phyloP scores from a whole-genome alignment of 2,888 invertebrate species.

The Agonum fuliginosum region DNA sequence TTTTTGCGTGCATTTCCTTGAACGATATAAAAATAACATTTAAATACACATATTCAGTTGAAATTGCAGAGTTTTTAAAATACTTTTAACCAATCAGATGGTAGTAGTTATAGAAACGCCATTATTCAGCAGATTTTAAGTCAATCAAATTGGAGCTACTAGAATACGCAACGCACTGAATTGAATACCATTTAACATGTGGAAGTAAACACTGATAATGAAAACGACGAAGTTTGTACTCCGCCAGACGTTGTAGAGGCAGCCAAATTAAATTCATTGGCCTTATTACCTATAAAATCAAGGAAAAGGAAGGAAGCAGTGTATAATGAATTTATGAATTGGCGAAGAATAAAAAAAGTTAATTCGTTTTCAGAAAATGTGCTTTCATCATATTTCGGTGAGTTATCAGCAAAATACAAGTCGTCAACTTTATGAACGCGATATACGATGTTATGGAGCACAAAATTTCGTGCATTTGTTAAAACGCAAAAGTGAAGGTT shows the following conservation, averaged over 20 bases:
- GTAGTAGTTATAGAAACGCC: too few relatives aligned
- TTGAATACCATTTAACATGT: too few relatives aligned
- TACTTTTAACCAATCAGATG: too few relatives aligned
- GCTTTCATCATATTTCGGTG: conserved; percentile 63
- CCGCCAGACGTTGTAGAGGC: background rate
- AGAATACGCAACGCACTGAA: too few relatives aligned
- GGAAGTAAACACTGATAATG: background rate
- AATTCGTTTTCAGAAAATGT: conserved; percentile 56
- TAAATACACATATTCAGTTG: too few relatives aligned
- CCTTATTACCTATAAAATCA: background rate
- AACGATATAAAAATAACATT: too few relatives aligned
- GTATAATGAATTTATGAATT: background rate
- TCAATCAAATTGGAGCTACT: too few relatives aligned
- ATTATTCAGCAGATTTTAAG: too few relatives aligned
- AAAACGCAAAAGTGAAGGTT: conserved; percentile 63
- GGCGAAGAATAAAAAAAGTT: background rate
- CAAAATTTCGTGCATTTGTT: conserved; percentile 61
- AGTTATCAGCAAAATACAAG: conserved; percentile 62
- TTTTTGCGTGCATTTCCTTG: too few relatives aligned
- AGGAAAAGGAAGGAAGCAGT: background rate
- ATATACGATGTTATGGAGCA: conserved; percentile 64
- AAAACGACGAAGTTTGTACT: background rate
- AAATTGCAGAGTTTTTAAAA: too few relatives aligned
- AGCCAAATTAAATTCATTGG: background rate
- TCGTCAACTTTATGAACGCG: conserved; percentile 64